Percentiles rank a stretch among this genome's conserved stretches.
phyloP scores from a whole-genome alignment of 2,797 vertebrate genomes.

The Falco berigora region DNA sequence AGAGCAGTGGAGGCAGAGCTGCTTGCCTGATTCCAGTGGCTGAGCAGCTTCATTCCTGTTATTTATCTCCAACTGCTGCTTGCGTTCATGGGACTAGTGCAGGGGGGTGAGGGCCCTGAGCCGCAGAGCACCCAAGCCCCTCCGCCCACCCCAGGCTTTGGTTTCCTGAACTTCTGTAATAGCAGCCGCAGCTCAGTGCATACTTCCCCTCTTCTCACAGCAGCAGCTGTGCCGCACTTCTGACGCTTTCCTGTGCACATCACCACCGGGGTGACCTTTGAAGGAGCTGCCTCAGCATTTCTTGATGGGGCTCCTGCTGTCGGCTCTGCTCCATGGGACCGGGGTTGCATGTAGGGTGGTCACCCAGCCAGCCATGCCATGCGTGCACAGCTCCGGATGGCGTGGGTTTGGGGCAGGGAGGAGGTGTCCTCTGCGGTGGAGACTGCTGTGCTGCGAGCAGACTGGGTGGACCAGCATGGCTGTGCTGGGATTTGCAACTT shows the following conservation, averaged over 20 bases:
- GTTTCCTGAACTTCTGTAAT: neutral
- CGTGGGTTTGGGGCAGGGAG: accelerated
- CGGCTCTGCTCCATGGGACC: accelerated
- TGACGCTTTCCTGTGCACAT: neutral
- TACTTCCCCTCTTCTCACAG: neutral
- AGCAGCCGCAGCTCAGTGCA: accelerated
- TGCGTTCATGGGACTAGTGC: neutral
- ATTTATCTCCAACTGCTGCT: neutral
- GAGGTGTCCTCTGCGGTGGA: neutral
- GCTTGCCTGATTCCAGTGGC: neutral
- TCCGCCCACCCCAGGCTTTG: neutral
- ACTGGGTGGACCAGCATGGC: accelerated
- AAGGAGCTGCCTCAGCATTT: neutral
- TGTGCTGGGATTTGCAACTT: neutral
- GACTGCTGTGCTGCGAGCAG: neutral
- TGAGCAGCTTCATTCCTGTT: neutral
- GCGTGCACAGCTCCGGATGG: accelerated
- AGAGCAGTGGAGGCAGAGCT: neutral
- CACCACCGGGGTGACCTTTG: neutral
- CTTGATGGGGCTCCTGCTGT: accelerated
- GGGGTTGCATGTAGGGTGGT: accelerated
- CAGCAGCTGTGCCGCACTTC: neutral
- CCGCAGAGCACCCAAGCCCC: accelerated
- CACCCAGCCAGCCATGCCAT: accelerated
- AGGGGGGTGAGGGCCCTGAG: neutral